phyloP scores from a whole-genome alignment of 2,113 vertebrate species.

The Nothoprocta perdicaria region DNA sequence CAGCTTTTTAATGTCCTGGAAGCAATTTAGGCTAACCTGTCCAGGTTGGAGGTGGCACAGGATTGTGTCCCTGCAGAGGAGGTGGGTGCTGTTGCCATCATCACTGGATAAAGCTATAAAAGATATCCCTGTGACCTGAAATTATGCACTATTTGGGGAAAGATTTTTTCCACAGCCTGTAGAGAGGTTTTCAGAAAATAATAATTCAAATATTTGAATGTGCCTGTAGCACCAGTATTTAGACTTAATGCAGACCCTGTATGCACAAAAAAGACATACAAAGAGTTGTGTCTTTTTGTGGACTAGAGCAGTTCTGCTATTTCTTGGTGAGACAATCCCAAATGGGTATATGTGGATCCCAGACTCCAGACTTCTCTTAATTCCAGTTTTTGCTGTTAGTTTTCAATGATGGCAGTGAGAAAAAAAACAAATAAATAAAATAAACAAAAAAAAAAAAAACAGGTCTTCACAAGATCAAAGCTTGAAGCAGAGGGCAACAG shows the following conservation, averaged over 20 bases:
- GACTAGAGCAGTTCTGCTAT: fast-evolving
- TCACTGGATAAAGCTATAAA: background rate
- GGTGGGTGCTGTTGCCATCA: background rate
- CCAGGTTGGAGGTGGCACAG: background rate
- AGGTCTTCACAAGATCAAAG: background rate
- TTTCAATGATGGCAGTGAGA: background rate
- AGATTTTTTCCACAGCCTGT: background rate
- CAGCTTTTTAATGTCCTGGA: background rate
- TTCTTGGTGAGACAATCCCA: background rate
- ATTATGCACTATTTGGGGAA: background rate
- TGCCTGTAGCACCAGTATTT: background rate
- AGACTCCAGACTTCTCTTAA: background rate
- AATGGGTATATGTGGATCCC: background rate
- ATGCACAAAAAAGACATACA: no score
- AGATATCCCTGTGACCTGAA: background rate
- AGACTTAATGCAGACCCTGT: background rate
- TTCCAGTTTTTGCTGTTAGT: background rate
- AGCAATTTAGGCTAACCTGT: background rate
- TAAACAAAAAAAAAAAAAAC: background rate
- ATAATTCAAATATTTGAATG: background rate
- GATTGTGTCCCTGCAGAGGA: fast-evolving
- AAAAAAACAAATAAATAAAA: background rate
- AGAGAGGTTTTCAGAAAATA: background rate
- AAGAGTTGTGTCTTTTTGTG: background rate
- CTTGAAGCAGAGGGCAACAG: background rate